Evolutionary conservation across 2,888 invertebrate species (phyloP), one percentile per base, ranked within the genome.

Genomic region (Augochlorella aurata): DNA sequence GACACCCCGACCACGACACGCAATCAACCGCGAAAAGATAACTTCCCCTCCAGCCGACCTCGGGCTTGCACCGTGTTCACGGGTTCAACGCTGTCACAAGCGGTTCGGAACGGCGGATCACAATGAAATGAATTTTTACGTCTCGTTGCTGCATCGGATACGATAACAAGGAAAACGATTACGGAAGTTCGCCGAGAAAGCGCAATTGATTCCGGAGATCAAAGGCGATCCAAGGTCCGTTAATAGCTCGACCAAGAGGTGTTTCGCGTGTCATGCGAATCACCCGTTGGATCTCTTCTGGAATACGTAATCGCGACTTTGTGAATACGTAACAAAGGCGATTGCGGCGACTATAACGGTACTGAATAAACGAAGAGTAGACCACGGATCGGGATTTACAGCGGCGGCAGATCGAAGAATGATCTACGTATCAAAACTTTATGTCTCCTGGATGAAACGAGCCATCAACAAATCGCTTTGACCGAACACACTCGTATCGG

Each of bases 1-100:
- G 74, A 54, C 72, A 79, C 82, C 75, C 74, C 76, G 21, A 54
- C 68, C 76, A 50, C 71, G 54, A 54, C 49, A 47, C 45, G 82
- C 85, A 85, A 88, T 88, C 88, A 84, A 70, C 83, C 79, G 81
- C 82, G 81, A 78, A 74, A 81, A 83, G 87, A 88, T 88, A 86
- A 84, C 89, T 71, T 74, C 77, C 75, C 82, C 81, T 81, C 71
- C 44, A n/a, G 68, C 49, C 65, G 65, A 38, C 12, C 68, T 67
- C 65, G 50, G 67, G 77, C 81, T 85, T 85, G 78, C 84, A 85
- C 82, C 83, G 85, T 73, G 78, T 44, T 65, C n/a, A n/a, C 5
- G n/a, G 44, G 9, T 65, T 44, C 65, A n/a, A n/a, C n/a, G 44
- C n/a, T 44, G 38, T 38, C 10, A 5, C 44, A 18, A 44, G 10